Evolutionary conservation across 2,113 vertebrate genomes (phyloP), one percentile per base, ranked within the genome.

Genomic region (Anguilla rostrata): DNA sequence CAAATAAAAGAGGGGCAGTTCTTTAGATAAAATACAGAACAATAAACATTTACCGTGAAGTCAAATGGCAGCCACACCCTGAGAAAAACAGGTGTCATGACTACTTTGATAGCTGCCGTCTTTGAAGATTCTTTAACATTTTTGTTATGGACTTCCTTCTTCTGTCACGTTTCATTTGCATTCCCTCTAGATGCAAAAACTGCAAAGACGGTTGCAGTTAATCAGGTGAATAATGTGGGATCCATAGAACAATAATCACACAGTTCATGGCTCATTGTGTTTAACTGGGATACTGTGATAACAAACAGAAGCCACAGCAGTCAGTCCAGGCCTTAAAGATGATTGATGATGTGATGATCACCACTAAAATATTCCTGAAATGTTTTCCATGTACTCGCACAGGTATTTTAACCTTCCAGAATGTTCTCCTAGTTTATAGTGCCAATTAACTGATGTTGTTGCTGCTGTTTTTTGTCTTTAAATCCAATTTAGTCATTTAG

Each of bases 201-300:
- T 34, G n/a, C n/a, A n/a, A n/a, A 34, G n/a, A 75, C n/a, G 8
- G 12, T 75, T 22, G 34, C 12, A 34, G n/a, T 29, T 2, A 5
- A 34, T 75, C 71, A 75, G n/a, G n/a, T n/a, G 71, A 75, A 75
- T 26, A 75, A 75, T 75, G 71, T 34, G 71, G 71, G n/a, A 75
- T 34, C n/a, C 71, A 75, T 75, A 34, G 71, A n/a, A 26, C n/a
- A 22, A 75, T 75, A 9, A 75, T 75, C 26, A 75, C 71, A 5
- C n/a, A 34, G n/a, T 75, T 75, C 71, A 75, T 75, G 71, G 26
- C 71, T 26, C 71, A 29, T 75, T 75, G 26, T 20, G 60, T 66
- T 66, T 66, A 66, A 66, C 60, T 66, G 9, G n/a, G 71, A n/a
- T 2, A 26, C 71, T 29, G 71, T n/a, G 71, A 29, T n/a, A 75